Evolutionary conservation across 2,888 invertebrate species (phyloP).

Genomic region (Gasteruption jaculator): DNA sequence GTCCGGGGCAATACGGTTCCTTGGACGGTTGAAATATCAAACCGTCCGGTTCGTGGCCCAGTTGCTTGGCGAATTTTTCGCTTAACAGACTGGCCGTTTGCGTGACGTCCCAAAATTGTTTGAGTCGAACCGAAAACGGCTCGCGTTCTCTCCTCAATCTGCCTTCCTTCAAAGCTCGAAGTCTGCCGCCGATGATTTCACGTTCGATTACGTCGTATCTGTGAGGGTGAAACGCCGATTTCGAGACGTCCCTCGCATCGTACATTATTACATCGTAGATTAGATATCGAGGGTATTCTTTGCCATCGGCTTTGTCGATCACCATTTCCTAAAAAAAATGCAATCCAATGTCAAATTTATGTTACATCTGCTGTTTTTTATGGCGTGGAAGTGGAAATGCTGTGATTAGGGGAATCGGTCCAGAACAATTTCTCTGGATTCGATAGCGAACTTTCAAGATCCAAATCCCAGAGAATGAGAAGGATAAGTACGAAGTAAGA

Average conservation of each 20-base stretch:
- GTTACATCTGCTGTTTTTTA: background rate
- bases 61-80: conserved; percentile 78
- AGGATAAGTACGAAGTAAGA: too few species aligned
- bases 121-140: conserved; percentile 86
- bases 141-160: conserved; percentile 71
- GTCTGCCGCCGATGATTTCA: conserved; percentile 65
- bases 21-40: conserved; percentile 93
- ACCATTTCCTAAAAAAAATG: conserved; percentile 81
- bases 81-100: conserved; percentile 68
- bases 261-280: conserved; percentile 91
- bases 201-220: conserved; percentile 74
- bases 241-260: conserved; percentile 73
- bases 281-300: conserved; percentile 80
- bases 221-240: conserved; percentile 69
- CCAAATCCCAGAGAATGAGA: too few species aligned
- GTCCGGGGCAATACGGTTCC: conserved; percentile 81
- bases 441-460: background rate
- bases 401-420: too few species aligned
- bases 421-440: too few species aligned
- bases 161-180: conserved; percentile 72
- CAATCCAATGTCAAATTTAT: background rate
- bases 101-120: conserved; percentile 86
- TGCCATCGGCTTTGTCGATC: conserved; percentile 75
- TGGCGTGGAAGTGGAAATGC: conserved; percentile 11
- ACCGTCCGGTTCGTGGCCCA: conserved; percentile 95